Conservation (phyloP, 35 echinoderm and acorn worm genomes). For the Ptychodera flava region DNA sequence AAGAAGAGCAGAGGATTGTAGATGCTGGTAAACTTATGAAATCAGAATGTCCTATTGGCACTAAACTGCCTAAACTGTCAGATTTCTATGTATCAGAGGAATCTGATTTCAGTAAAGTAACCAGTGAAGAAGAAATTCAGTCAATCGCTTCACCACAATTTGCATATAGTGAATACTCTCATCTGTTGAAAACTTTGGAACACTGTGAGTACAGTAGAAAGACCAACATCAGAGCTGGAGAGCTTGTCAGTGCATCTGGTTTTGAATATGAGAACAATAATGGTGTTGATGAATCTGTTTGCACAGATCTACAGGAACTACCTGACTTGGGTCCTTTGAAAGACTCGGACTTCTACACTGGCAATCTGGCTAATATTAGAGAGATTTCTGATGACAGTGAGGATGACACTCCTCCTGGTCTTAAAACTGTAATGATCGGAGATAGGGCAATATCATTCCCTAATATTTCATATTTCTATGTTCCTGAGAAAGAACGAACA, state of each 20-base stretch:
- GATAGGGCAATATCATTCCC: neutral
- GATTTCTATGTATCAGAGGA: neutral
- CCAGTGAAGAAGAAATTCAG: neutral
- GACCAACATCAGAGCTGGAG: no score
- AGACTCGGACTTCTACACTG: neutral
- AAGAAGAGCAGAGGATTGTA: neutral
- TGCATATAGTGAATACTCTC: no score
- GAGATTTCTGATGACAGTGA: neutral
- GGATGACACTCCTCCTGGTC: no score
- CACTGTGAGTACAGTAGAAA: no score
- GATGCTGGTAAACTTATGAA: neutral
- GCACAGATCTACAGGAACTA: neutral
- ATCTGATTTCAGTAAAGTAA: neutral
- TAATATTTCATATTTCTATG: neutral
- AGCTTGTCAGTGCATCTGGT: no score
- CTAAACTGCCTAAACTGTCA: neutral
- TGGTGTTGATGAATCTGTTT: no score
- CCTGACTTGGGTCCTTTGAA: neutral
- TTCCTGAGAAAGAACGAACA: neutral
- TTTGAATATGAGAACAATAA: no score
- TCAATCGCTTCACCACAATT: neutral
- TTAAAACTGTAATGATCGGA: no score
- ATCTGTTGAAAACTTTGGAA: no score
- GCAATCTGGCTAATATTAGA: neutral
- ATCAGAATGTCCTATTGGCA: neutral